phyloP scores from a whole-genome alignment of 2,113 vertebrate species.

The Sminthopsis crassicaudata region DNA sequence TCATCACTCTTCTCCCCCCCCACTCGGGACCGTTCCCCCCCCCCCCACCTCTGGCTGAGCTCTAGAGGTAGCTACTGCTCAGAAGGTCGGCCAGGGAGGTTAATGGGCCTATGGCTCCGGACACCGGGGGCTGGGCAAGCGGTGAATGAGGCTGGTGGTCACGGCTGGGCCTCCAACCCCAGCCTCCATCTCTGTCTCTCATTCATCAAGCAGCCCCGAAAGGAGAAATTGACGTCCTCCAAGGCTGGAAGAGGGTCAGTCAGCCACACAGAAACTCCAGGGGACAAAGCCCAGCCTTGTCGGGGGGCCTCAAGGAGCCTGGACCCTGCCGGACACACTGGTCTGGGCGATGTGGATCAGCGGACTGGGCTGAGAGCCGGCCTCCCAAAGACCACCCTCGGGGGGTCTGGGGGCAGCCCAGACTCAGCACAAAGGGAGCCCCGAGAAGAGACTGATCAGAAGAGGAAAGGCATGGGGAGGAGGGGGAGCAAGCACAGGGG shows the following conservation, averaged over 20 bases:
- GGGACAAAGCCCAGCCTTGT: constrained; percentile 24
- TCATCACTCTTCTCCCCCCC: background rate
- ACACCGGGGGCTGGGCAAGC: background rate
- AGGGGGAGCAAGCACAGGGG: no score
- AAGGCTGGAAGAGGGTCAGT: constrained; percentile 25
- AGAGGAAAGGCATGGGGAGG: no score
- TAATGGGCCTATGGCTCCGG: constrained; percentile 2
- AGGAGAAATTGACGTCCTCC: constrained; percentile 55
- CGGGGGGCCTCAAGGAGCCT: constrained; percentile 24
- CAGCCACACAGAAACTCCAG: background rate
- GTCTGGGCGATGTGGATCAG: background rate
- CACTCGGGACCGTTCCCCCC: background rate
- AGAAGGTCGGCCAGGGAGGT: background rate
- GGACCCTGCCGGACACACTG: background rate
- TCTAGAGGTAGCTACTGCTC: background rate
- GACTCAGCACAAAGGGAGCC: no score
- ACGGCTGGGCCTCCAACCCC: constrained; percentile 58
- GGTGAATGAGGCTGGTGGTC: constrained; percentile 62
- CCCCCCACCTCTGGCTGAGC: background rate
- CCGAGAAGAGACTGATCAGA: background rate
- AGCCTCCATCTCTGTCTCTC: constrained; percentile 43
- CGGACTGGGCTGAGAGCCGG: background rate
- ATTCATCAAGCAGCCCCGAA: constrained; percentile 69
- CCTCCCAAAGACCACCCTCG: background rate
- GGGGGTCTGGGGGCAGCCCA: no score